These are phyloP conservation scores for Falco columbarius DNA, from an alignment of 2,797 vertebrate genomes.

Conservation along the genomic window DNA sequence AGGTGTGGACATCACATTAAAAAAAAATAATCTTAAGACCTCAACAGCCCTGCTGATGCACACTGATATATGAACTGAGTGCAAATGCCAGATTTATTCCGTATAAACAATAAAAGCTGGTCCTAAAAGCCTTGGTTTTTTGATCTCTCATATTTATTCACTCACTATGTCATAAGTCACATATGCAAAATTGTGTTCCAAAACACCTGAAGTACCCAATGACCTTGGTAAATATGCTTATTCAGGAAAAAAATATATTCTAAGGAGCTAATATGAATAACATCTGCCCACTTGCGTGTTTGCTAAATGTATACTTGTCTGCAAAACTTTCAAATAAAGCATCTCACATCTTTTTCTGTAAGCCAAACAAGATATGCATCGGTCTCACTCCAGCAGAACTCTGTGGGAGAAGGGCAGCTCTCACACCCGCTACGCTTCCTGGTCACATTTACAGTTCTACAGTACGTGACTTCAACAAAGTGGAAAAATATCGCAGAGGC, in stretches of 20 bases:
- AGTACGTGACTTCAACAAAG: neutral
- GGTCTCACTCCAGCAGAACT: neutral
- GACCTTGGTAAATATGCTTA: fast-evolving
- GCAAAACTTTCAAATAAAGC: neutral
- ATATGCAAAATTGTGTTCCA: neutral
- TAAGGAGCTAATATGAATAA: neutral
- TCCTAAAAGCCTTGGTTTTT: neutral
- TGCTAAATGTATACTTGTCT: neutral
- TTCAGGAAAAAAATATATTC: neutral
- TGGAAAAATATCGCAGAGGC: fast-evolving
- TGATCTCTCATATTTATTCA: neutral
- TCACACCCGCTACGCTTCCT: neutral
- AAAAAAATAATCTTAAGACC: neutral
- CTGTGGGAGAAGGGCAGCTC: neutral
- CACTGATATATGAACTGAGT: neutral
- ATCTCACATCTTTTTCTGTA: neutral
- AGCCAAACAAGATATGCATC: neutral
- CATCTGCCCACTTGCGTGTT: neutral
- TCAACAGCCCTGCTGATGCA: neutral
- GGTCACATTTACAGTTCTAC: neutral
- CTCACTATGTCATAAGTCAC: neutral
- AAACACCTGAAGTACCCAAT: neutral
- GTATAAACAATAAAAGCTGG: neutral
- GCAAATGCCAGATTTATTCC: neutral
- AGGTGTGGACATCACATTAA: neutral